Conservation (phyloP, 2,888 invertebrate genomes). For the Drosophila prostipennis region DNA sequence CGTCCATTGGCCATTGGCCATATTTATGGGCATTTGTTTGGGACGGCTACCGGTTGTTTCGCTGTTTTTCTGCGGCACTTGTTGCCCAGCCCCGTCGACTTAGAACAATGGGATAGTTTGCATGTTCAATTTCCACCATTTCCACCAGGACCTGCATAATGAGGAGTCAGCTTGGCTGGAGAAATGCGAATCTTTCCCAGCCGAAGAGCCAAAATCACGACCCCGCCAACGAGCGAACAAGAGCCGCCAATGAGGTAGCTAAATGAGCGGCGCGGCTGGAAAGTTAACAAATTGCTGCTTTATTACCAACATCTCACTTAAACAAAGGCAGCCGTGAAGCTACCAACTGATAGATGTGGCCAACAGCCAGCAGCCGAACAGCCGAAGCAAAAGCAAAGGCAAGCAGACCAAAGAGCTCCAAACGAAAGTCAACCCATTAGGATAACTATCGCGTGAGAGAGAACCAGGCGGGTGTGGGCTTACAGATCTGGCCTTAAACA, state of each 20-base stretch:
- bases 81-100: constrained; percentile 52
- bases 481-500: constrained; percentile 1
- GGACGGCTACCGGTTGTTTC: constrained; percentile 60
- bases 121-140: constrained; percentile 60
- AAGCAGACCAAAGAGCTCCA: constrained; percentile 32
- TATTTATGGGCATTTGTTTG: constrained; percentile 71
- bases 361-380: constrained; percentile 26
- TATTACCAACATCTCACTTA: constrained; percentile 80
- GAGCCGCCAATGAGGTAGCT: constrained; percentile 80
- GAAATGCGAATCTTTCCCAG: constrained; percentile 43
- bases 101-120: constrained; percentile 76
- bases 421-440: constrained; percentile 79
- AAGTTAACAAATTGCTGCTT: constrained; percentile 78
- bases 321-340: constrained; percentile 39
- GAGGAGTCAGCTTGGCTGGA: constrained; percentile 21
- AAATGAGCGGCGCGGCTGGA: constrained; percentile 66
- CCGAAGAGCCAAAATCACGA: constrained; percentile 19
- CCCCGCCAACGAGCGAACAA: constrained; percentile 66
- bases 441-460: constrained; percentile 80
- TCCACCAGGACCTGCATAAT: constrained; percentile 68
- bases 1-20: constrained; percentile 42
- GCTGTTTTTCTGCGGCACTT: constrained; percentile 19
- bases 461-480: constrained; percentile 30
- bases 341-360: constrained; percentile 74
- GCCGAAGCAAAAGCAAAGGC: not conserved